phyloP scores from a whole-genome alignment of 2,797 vertebrate species.

The Oceanodroma leucorhoa region DNA sequence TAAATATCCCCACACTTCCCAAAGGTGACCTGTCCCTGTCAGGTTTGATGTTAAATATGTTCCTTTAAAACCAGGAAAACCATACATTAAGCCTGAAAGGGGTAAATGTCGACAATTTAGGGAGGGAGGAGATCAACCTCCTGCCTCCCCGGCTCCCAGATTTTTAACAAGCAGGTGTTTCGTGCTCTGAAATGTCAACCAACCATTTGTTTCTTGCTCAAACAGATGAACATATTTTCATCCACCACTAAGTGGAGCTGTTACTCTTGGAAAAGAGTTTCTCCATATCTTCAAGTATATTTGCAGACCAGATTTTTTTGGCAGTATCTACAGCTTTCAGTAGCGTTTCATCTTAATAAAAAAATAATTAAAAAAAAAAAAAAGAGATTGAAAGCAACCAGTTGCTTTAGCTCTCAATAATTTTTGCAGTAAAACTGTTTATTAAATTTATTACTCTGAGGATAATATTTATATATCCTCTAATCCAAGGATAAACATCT shows the following conservation, averaged over 20 bases:
- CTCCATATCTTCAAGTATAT: not conserved
- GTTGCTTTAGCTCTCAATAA: not conserved
- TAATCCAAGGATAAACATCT: not conserved
- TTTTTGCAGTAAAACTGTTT: not conserved
- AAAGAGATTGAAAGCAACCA: fast-evolving
- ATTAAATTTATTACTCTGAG: not conserved
- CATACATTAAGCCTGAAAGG: not conserved
- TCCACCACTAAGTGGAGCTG: constrained; percentile 76
- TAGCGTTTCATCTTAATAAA: not conserved
- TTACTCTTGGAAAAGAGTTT: constrained; percentile 64
- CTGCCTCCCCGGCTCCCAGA: fast-evolving
- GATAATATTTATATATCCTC: not conserved
- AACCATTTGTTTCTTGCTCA: not conserved
- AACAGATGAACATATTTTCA: constrained; percentile 9
- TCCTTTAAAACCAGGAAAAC: not conserved
- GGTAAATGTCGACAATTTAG: not conserved
- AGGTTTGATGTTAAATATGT: not conserved
- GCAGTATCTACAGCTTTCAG: not conserved
- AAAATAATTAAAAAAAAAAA: no score
- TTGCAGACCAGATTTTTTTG: not conserved
- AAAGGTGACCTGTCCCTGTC: not conserved
- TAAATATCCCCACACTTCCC: fast-evolving
- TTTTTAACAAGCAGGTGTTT: not conserved
- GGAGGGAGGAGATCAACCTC: not conserved
- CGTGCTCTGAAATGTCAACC: not conserved